These are phyloP conservation scores for Athene noctua DNA, from an alignment of 2,113 vertebrate species.

Conservation along the genomic window DNA sequence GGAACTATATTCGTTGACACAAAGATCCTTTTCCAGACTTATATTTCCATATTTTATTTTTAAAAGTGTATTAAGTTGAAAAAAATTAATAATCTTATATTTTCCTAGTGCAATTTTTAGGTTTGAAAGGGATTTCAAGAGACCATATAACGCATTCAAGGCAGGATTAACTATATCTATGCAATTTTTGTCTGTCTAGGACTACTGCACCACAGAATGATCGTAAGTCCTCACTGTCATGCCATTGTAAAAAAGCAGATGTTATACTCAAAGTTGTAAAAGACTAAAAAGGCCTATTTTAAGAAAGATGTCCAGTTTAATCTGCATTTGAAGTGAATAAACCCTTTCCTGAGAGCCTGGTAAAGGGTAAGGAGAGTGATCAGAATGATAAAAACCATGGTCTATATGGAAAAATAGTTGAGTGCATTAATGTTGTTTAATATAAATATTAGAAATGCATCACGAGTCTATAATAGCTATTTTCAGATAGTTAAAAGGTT, in stretches of 20 bases:
- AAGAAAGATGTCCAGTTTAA: background rate
- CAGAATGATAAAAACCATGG: background rate
- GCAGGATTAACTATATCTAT: background rate
- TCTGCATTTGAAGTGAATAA: background rate
- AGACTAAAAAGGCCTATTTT: background rate
- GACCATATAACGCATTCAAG: background rate
- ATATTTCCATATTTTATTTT: background rate
- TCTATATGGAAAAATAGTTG: background rate
- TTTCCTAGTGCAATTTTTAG: background rate
- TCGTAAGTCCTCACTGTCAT: accelerated
- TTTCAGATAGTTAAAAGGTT: background rate
- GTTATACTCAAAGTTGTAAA: background rate
- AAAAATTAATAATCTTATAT: background rate
- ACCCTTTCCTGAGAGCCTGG: background rate
- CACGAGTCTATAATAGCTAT: background rate
- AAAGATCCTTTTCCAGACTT: background rate
- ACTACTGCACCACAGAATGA: background rate
- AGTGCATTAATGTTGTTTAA: background rate
- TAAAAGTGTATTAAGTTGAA: background rate
- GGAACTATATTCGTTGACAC: background rate
- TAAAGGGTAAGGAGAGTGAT: background rate
- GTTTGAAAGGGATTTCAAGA: background rate
- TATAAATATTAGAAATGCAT: background rate
- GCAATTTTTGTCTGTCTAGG: background rate
- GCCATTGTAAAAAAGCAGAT: background rate